These are phyloP conservation scores for Australoheros facetus DNA, from an alignment of 2,797 vertebrate genomes.

Conservation along the genomic window DNA sequence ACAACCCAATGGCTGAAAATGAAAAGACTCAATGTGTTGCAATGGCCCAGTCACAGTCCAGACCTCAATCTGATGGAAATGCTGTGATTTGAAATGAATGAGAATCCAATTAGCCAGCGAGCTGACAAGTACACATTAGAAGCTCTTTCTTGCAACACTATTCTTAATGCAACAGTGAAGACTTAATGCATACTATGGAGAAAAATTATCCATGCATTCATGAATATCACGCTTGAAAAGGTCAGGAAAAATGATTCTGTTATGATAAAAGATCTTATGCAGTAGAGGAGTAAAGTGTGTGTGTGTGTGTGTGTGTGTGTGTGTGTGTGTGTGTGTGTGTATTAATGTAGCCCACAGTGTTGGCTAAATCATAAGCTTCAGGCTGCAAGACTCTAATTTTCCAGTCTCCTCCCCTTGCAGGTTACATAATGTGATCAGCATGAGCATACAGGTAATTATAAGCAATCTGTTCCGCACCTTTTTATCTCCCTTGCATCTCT, in stretches of 20 bases:
- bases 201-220: conserved; percentile 38
- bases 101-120: conserved; percentile 21
- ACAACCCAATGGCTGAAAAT: not conserved
- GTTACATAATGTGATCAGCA: conserved; percentile 45
- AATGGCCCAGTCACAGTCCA: not conserved
- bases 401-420: conserved; percentile 25
- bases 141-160: not conserved
- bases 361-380: conserved; percentile 44
- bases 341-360: conserved; percentile 1
- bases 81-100: conserved; percentile 13
- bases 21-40: not conserved
- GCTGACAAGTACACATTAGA: conserved; percentile 14
- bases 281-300: not conserved
- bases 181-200: conserved; percentile 38
- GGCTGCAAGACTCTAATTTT: conserved; percentile 37
- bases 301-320: too few species aligned
- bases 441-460: conserved; percentile 46
- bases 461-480: conserved; percentile 36
- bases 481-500: conserved; percentile 17
- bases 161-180: conserved; percentile 25
- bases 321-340: not conserved
- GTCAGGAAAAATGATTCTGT: conserved; percentile 45
- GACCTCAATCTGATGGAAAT: not conserved
- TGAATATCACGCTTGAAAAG: conserved; percentile 36
- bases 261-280: conserved; percentile 29